Percentiles rank a stretch among this genome's conserved stretches.
Conservation (phyloP, 2,888 invertebrate genomes). For the Stegophylla sp. region DNA sequence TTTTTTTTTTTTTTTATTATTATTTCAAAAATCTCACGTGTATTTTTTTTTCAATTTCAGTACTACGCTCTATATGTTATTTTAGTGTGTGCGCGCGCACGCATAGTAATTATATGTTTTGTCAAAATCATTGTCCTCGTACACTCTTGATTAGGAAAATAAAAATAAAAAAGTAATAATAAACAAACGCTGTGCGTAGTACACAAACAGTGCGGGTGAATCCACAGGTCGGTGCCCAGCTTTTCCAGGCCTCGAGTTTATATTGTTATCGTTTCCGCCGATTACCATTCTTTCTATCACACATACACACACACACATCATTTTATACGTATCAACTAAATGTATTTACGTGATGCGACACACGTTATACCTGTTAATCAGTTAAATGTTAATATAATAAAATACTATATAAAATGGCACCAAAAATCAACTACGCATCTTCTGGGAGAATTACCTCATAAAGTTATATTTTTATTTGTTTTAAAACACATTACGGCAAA, state of each 20-base stretch:
- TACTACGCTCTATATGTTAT: neutral
- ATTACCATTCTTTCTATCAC: constrained; percentile 23
- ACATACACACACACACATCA: neutral
- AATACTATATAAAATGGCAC: no score
- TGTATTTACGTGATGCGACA: no score
- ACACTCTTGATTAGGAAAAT: constrained; percentile 27
- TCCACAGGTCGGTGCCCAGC: constrained; percentile 53
- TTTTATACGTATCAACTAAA: neutral
- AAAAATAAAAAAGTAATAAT: neutral
- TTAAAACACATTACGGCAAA: no score
- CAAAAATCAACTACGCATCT: no score
- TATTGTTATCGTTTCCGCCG: constrained; percentile 53
- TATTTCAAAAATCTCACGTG: neutral
- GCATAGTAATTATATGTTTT: constrained; percentile 30
- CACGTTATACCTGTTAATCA: no score
- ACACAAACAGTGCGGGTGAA: constrained; percentile 8
- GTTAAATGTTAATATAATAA: no score
- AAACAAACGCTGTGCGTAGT: neutral
- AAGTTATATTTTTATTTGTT: no score
- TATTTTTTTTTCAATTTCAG: neutral
- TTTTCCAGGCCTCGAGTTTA: constrained; percentile 10
- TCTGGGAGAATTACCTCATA: no score
- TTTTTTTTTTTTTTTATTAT: neutral
- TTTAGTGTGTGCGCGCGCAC: neutral
- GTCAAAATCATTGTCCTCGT: constrained; percentile 43